Conservation (phyloP, 2,113 vertebrate species). For the Amazona guildingii region DNA sequence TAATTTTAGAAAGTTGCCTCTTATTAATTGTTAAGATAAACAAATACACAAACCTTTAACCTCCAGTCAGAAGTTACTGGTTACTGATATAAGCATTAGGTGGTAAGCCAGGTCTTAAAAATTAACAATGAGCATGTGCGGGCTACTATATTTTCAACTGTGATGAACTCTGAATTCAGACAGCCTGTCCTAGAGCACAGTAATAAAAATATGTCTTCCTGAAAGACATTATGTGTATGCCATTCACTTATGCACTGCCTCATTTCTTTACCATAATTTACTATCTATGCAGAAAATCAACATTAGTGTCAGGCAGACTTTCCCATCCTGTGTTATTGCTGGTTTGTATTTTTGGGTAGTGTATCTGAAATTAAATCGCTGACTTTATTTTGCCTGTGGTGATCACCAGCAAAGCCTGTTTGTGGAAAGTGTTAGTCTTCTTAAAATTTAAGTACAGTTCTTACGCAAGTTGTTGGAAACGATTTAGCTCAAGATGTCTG, state of each 20-base stretch:
- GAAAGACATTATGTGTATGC: constrained; percentile 24
- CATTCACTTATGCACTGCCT: neutral
- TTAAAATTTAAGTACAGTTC: neutral
- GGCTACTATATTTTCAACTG: neutral
- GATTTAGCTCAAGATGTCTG: neutral
- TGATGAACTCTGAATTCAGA: constrained; percentile 41
- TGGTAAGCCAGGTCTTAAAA: neutral
- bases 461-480: neutral
- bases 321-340: neutral
- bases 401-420: neutral
- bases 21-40: constrained; percentile 8
- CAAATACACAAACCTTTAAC: neutral
- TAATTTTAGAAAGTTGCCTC: constrained; percentile 26
- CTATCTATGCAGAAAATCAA: neutral
- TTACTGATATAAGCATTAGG: neutral
- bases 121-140: neutral
- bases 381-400: constrained; percentile 18
- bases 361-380: constrained; percentile 22
- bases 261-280: constrained; percentile 25
- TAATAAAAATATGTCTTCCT: constrained; percentile 66
- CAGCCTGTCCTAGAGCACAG: constrained; percentile 10
- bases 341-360: neutral
- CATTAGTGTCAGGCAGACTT: constrained; percentile 23
- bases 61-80: neutral
- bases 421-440: neutral